A percentile compares a stretch with the other conserved stretches of the same genome.
phyloP scores from a whole-genome alignment of 2,888 invertebrate genomes.

The Notodonta dromedarius region DNA sequence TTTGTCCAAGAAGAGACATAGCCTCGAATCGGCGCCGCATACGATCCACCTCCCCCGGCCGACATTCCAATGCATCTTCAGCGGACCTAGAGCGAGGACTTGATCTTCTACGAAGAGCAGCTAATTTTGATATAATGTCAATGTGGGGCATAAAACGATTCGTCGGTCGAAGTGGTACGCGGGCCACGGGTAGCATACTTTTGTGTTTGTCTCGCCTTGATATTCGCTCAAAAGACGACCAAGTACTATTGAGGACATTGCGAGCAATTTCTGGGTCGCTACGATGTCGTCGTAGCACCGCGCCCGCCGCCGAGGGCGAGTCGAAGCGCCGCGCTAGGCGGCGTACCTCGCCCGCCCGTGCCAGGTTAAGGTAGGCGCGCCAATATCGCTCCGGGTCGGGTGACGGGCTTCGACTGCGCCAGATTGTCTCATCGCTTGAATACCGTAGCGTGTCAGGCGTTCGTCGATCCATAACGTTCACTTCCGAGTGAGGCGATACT shows the following conservation, averaged over 20 bases:
- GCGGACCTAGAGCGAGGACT: constrained; percentile 78
- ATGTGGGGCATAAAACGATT: constrained; percentile 94
- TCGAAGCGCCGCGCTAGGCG: constrained; percentile 92
- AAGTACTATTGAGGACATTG: constrained; percentile 79
- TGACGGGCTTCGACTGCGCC: constrained; percentile 89
- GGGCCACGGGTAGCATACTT: constrained; percentile 86
- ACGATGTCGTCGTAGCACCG: constrained; percentile 85
- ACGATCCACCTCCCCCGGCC: constrained; percentile 88
- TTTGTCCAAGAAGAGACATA: constrained; percentile 89
- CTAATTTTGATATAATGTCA: constrained; percentile 95
- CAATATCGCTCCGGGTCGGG: constrained; percentile 89
- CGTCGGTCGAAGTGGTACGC: constrained; percentile 85
- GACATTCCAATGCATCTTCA: constrained; percentile 79
- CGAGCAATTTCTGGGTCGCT: constrained; percentile 92
- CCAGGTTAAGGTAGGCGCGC: constrained; percentile 87
- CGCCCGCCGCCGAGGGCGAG: constrained; percentile 83
- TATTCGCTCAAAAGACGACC: constrained; percentile 72
- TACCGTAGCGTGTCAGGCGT: constrained; percentile 80
- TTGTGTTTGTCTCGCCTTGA: constrained; percentile 57
- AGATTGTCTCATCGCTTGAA: constrained; percentile 87
- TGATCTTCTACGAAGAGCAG: constrained; percentile 83
- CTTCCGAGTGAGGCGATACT: constrained; percentile 82
- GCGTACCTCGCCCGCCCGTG: constrained; percentile 90
- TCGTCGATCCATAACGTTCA: constrained; percentile 71
- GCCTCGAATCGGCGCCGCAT: constrained; percentile 89